phyloP scores from a whole-genome alignment of 2,888 invertebrate genomes.

The Crioceris asparagi region DNA sequence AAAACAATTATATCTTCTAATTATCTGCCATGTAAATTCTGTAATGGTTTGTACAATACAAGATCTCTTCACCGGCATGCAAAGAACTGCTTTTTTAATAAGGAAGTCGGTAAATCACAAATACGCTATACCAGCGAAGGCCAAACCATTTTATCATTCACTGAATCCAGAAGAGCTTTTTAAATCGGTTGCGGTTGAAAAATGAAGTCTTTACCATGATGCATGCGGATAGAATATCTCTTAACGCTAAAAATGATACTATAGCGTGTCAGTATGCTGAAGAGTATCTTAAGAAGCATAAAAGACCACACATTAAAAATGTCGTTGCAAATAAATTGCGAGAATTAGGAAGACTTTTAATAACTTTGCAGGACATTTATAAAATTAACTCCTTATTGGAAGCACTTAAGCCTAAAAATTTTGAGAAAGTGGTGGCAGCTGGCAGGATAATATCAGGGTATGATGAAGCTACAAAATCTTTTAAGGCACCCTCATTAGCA shows the following conservation, averaged over 20 bases:
- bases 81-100: no score
- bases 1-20: no score
- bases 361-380: constrained; percentile 11
- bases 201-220: constrained; percentile 18
- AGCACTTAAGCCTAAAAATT: constrained; percentile 13
- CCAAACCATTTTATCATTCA: no score
- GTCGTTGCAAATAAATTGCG: constrained; percentile 19
- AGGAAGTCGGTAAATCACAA: no score
- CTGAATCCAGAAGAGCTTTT: constrained; percentile 10
- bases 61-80: no score
- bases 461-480: constrained; percentile 10
- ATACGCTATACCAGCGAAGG: no score
- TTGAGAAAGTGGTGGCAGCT: constrained; percentile 9
- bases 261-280: constrained; percentile 19
- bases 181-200: constrained; percentile 11
- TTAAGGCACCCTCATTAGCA: constrained; percentile 15
- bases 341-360: constrained; percentile 16
- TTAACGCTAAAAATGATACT: constrained; percentile 16
- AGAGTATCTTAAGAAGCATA: constrained; percentile 15
- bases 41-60: no score
- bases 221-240: constrained; percentile 19
- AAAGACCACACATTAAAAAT: constrained; percentile 16
- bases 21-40: no score
- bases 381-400: constrained; percentile 12
- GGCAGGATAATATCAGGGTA: constrained; percentile 16